Base-by-base conservation (phyloP, 2,113 vertebrate genomes). In the Ciconia stormi region DNA sequence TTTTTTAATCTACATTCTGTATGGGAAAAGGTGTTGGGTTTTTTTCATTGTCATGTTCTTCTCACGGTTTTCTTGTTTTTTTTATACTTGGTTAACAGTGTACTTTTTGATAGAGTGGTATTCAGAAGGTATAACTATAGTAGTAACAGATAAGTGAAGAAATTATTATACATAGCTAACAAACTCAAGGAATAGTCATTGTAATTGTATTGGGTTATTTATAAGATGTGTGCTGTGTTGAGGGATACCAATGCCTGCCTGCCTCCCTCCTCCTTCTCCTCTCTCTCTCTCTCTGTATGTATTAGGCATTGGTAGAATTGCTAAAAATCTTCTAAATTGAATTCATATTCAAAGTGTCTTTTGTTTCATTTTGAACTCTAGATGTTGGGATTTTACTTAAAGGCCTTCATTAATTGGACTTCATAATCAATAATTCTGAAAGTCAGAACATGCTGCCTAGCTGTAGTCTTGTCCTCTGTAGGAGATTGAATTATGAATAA, bases 401-500 rank as follows among this genome's bases (percentile, higher is more conserved):
- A 95, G 46, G 65, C 86, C 9, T 93, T 82, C 59, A 27, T 92
- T 93, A 74, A 72, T n/a, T 83, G 92, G 78, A 81, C 34, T 90
- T 89, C 27, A 56, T 66, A 77, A 40, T 83, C 44, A 96, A 53
- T 83, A 84, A 59, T 88, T 96, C 67, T 97, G 44, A 21, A 87
- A 94, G 70, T 79, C 63, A 80, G 38, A 78, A 65, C 25, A 18
- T 61, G 32, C 38, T 90, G 63, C 56, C 92, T 92, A 58, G 40
- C 87, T 23, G 8, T 94, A 59, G 44, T 95, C 53, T 62, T 96
- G 74, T 93, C 91, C 59, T 88, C 22, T 2, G 15, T 50, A 34
- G 66, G 78, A 94, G 87, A 89, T 88, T 89, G 93, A 96, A 94
- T 87, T 92, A 77, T 32, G 30, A 72, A 58, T 74, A 61, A 86